Conservation (phyloP, 2,888 invertebrate genomes). For the Aleiodes alternator region DNA sequence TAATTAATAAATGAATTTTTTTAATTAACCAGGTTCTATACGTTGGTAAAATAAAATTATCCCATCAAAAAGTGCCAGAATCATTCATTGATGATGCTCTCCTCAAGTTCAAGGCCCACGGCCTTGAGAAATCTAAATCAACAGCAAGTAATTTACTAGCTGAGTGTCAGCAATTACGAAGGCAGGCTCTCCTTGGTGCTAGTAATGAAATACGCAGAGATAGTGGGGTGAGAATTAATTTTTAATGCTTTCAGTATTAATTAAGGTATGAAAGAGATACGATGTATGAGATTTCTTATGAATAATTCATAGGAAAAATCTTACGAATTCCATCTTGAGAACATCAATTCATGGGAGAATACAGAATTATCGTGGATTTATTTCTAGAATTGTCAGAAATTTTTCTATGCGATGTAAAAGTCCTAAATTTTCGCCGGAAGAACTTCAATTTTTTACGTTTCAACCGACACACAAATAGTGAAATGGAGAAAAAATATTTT, state of each 20-base stretch:
- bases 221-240: conserved; percentile 64
- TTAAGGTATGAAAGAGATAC: not conserved
- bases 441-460: too few relatives aligned
- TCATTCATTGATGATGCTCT: conserved; percentile 94
- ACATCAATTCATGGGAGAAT: too few relatives aligned
- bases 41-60: conserved; percentile 89
- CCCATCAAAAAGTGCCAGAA: conserved; percentile 90
- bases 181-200: conserved; percentile 62
- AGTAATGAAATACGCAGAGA: conserved; percentile 64
- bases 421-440: too few relatives aligned
- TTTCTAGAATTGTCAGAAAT: too few relatives aligned
- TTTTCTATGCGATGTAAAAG: too few relatives aligned
- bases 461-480: too few relatives aligned
- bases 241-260: conserved; percentile 46
- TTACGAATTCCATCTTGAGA: too few relatives aligned
- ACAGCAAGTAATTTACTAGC: conserved; percentile 76
- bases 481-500: too few relatives aligned
- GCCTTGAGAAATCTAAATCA: conserved; percentile 82
- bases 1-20: conserved; percentile 6
- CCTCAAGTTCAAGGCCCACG: conserved; percentile 87
- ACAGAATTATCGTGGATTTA: too few relatives aligned
- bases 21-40: conserved; percentile 84
- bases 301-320: not conserved
- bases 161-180: conserved; percentile 72
- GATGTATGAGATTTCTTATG: not conserved